Evolutionary conservation across 2,113 vertebrate species (phyloP).

Genomic region (Peucedramus taeniatus): DNA sequence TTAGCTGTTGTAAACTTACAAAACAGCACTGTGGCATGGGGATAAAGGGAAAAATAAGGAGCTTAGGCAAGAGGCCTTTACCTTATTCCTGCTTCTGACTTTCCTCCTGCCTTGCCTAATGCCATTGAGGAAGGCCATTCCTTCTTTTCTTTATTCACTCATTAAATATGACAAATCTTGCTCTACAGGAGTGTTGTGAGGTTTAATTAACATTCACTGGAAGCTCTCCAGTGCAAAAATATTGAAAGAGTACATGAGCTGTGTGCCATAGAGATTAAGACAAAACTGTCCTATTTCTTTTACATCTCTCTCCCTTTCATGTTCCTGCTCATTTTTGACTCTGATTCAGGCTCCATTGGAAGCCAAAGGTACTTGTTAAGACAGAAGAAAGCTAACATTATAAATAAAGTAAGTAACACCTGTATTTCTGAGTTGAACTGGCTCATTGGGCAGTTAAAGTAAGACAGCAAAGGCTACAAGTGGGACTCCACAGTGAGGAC

Average conservation of each 20-base stretch:
- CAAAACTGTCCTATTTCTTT: not conserved
- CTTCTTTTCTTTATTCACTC: not conserved
- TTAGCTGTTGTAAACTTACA: not conserved
- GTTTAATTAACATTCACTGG: not conserved
- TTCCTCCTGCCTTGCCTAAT: not conserved
- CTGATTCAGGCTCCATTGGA: not conserved
- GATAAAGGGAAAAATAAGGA: not conserved
- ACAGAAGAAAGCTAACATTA: not conserved
- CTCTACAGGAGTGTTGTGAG: not conserved
- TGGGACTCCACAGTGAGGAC: not conserved
- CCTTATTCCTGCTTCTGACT: not conserved
- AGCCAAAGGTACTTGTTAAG: not conserved
- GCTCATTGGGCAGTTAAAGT: not conserved
- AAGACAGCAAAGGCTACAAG: not conserved
- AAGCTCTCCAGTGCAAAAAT: not conserved
- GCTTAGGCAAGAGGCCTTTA: not conserved
- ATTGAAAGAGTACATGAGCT: not conserved
- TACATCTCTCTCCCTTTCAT: not conserved
- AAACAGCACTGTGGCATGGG: not conserved
- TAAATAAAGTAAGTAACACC: not conserved
- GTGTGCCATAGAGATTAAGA: not conserved
- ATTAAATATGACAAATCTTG: not conserved
- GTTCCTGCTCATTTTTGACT: not conserved
- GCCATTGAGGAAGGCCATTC: not conserved
- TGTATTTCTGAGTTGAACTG: not conserved